Base-by-base conservation (phyloP, 2,113 vertebrate genomes). In the Apteryx mantelli region DNA sequence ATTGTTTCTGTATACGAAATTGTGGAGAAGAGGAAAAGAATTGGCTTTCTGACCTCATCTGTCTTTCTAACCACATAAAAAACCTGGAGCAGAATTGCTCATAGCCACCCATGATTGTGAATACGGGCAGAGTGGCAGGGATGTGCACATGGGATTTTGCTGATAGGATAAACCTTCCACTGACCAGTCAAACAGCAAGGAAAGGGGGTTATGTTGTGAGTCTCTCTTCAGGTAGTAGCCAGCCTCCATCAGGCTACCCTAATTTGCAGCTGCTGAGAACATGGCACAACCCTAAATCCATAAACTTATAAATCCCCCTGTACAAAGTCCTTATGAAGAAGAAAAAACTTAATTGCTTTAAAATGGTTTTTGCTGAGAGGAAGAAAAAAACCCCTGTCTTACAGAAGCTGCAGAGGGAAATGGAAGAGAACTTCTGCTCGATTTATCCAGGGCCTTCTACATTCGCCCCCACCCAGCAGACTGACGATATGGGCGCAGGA, bases 391-490 rank as follows among this genome's bases (percentile, higher is more conserved):
- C 8, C 44, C 26, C 36, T 7, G 36, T 3, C 10, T 44, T 8
- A 38, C 38, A 52, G 73, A 55, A 77, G 34, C 11, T 12, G 22
- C 32, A 64, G 64, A 36, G 48, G 15, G 55, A 70, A 87, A 69
- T 1, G 2, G 22, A 66, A 78, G n/a, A 48, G 20, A 36, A 21
- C 30, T 34, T 44, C 34, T 38, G 13, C 38, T 60, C 7, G 5
- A 8, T 89, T 68, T 22, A 46, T 11, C 7, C 36, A 32, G 26
- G 26, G 30, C 11, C 20, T 76, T 74, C 46, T 36, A 1, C 26
- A n/a, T 5, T 3, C 48, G 56, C 0, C 15, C 30, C 3, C 26
- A 8, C 0, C 34, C 48, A 48, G 60, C 24, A 24, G 65, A n/a
- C 14, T 55, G 32, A 34, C 25, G 20, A 9, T n/a, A 78, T 13